Conservation (phyloP, 2,113 vertebrate species). For the Tor tambroides region DNA sequence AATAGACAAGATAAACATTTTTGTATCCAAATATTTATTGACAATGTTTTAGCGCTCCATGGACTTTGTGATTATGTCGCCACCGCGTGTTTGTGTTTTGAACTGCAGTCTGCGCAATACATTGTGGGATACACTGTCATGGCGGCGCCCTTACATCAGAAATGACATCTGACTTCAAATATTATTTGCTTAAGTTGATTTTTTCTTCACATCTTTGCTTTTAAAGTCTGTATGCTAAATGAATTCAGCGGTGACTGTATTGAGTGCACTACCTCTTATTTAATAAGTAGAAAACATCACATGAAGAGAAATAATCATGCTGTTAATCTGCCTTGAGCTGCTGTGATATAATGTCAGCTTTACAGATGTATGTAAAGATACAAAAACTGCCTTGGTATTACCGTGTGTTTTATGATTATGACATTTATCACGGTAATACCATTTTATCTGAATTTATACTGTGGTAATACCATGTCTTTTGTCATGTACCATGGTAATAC, state of each 20-base stretch:
- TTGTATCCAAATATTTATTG: not conserved
- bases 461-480: not conserved
- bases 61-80: not conserved
- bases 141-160: conserved; percentile 47
- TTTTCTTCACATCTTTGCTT: not conserved
- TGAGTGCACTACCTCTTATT: not conserved
- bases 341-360: not conserved
- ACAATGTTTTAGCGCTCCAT: not conserved
- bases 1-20: not conserved
- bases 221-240: not conserved
- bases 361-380: not conserved
- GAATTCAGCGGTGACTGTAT: not conserved
- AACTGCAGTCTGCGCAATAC: conserved; percentile 34
- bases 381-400: not conserved
- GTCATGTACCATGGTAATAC: not conserved
- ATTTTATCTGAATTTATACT: not conserved
- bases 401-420: not conserved
- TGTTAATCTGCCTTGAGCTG: not conserved
- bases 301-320: not conserved
- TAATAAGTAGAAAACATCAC: not conserved
- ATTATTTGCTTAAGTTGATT: not conserved
- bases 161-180: conserved; percentile 45
- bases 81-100: not conserved
- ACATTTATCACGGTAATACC: not conserved
- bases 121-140: conserved; percentile 57